Evolutionary conservation across 2,797 vertebrate species (phyloP).

Genomic region (Helicolenus hilgendorfi): DNA sequence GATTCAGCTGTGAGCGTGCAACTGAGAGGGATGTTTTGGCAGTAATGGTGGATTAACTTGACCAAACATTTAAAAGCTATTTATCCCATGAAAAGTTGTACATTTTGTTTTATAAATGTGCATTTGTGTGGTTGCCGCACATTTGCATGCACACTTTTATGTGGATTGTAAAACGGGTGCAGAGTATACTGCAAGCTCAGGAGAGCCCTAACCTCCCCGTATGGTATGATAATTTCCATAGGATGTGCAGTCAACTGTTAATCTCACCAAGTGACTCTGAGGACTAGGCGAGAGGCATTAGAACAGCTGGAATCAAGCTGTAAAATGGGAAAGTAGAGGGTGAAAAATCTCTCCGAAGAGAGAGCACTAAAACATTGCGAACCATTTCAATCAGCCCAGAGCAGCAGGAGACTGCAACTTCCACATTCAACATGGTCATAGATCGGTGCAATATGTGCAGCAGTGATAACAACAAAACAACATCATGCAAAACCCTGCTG

Average conservation of each 20-base stretch:
- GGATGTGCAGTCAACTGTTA: slow-evolving; percentile 38
- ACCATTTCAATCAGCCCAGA: slow-evolving; percentile 81
- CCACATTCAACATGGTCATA: slow-evolving; percentile 55
- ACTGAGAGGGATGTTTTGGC: neutral
- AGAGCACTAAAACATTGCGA: slow-evolving; percentile 61
- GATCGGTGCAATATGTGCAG: slow-evolving; percentile 78
- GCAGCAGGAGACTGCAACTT: slow-evolving; percentile 70
- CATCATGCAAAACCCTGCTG: slow-evolving; percentile 40
- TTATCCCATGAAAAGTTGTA: neutral
- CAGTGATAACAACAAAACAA: slow-evolving; percentile 75
- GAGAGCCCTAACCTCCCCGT: neutral
- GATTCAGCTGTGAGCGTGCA: neutral
- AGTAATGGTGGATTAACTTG: neutral
- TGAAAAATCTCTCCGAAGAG: slow-evolving; percentile 52
- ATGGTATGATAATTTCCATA: slow-evolving; percentile 13
- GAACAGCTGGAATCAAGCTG: slow-evolving; percentile 69
- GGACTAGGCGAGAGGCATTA: slow-evolving; percentile 28
- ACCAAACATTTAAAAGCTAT: neutral
- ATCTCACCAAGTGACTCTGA: slow-evolving; percentile 28
- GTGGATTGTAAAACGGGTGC: neutral
- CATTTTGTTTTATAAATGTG: neutral
- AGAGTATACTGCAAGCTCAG: neutral
- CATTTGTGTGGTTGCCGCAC: neutral
- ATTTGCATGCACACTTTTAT: neutral
- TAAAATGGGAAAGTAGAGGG: slow-evolving; percentile 61